These are phyloP conservation scores for Bombus waltoni DNA, from an alignment of 1,140 invertebrate species.

Conservation along the genomic window DNA sequence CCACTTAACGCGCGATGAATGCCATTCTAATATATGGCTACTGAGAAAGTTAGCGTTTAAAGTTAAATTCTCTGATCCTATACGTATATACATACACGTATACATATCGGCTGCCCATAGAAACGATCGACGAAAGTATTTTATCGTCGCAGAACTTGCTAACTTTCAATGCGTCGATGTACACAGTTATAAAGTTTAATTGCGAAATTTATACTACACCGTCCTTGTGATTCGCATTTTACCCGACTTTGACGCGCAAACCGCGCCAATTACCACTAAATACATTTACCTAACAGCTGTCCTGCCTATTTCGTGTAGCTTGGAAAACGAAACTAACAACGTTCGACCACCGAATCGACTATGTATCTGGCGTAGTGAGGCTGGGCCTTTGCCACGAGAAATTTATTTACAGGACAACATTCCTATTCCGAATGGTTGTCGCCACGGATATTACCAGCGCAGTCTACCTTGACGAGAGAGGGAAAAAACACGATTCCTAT, in stretches of 20 bases:
- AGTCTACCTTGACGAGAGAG: not conserved
- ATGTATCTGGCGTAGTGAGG: not conserved
- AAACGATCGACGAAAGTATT: not conserved
- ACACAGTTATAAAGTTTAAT: not conserved
- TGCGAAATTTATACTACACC: not conserved
- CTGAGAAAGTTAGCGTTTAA: not conserved
- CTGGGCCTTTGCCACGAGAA: conserved; percentile 4
- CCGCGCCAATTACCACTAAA: not conserved
- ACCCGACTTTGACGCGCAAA: not conserved
- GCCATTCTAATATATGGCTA: not conserved
- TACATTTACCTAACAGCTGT: not conserved
- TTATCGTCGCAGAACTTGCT: not conserved
- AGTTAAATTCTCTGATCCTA: not conserved
- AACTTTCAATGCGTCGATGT: not conserved
- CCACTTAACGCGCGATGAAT: not conserved
- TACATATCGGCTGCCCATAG: rapidly evolving
- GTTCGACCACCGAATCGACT: not conserved
- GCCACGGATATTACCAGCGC: not conserved
- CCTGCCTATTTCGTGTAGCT: conserved; percentile 65
- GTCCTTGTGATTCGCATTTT: not conserved
- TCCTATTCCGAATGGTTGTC: not conserved
- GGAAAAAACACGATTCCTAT: not conserved
- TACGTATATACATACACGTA: not conserved
- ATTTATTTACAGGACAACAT: conserved; percentile 33
- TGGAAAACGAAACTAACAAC: conserved; percentile 70